These are phyloP conservation scores for Crocodylus rhombifer DNA, from an alignment of 2,797 vertebrate genomes.

Conservation along the genomic window DNA sequence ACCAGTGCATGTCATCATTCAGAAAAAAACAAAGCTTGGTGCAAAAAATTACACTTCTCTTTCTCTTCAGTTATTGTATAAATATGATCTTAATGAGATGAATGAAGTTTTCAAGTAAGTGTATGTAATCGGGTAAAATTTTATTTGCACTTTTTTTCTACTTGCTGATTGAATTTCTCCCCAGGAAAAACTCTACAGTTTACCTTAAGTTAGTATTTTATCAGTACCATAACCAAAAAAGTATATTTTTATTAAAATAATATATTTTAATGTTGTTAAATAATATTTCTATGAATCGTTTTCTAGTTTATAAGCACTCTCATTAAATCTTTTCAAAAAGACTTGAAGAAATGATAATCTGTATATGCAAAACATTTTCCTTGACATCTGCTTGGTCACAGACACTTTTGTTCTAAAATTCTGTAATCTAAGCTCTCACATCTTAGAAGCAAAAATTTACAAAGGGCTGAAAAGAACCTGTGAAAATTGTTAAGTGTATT, in stretches of 20 bases:
- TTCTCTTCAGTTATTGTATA: not conserved
- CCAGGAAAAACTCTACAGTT: not conserved
- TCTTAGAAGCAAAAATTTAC: not conserved
- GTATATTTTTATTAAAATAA: not conserved
- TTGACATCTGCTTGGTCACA: not conserved
- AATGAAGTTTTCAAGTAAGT: not conserved
- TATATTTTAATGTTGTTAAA: not conserved
- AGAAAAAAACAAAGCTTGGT: constrained; percentile 50
- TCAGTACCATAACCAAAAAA: not conserved
- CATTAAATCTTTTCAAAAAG: not conserved
- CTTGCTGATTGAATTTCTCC: not conserved
- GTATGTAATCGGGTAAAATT: not conserved
- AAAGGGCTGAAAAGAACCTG: not conserved
- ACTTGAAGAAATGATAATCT: not conserved
- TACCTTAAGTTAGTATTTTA: not conserved
- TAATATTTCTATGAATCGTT: not conserved
- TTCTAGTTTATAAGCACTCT: not conserved
- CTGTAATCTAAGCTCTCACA: not conserved
- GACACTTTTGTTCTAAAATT: not conserved
- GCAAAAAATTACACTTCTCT: not conserved
- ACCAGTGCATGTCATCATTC: constrained; percentile 45
- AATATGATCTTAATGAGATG: not conserved
- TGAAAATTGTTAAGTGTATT: not conserved
- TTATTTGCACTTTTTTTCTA: not conserved
- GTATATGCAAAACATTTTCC: not conserved